Percentiles rank a stretch among this genome's conserved stretches.
phyloP scores from a whole-genome alignment of 2,888 invertebrate species.

The Halictus ligatus region DNA sequence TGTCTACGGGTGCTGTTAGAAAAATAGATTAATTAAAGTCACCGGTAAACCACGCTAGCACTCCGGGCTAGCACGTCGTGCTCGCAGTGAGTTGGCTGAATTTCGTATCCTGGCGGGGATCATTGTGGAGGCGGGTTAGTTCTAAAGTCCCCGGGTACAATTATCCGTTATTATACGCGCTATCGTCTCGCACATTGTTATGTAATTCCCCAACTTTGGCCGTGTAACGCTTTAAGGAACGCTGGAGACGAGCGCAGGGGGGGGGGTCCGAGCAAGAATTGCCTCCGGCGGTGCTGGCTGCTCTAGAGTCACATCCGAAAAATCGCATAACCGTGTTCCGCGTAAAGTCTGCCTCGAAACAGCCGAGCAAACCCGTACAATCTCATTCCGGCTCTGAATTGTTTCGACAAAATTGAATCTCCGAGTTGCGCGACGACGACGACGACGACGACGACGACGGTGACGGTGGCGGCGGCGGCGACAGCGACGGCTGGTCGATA shows the following conservation, averaged over 20 bases:
- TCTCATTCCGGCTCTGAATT: background rate
- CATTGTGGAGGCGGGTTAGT: background rate
- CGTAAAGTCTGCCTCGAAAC: background rate
- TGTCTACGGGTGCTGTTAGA: background rate
- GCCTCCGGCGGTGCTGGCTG: background rate
- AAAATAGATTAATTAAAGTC: conserved; percentile 12
- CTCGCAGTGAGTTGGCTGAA: background rate
- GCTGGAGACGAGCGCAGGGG: background rate
- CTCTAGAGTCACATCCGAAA: background rate
- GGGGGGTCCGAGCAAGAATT: background rate
- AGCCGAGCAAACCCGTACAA: background rate
- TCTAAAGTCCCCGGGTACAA: conserved; percentile 10
- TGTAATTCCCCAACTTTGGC: conserved; percentile 12
- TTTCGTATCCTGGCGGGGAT: conserved; percentile 1
- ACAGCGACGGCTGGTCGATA: background rate
- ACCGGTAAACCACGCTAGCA: background rate
- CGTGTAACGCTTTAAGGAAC: conserved; percentile 10
- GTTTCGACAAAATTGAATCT: background rate
- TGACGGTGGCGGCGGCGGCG: background rate
- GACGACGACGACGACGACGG: background rate
- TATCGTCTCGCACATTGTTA: background rate
- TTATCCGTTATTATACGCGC: conserved; percentile 22
- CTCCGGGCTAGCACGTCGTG: background rate
- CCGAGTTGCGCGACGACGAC: background rate
- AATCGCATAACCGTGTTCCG: conserved; percentile 3